Evolutionary conservation across 1,140 invertebrate genomes (phyloP).

Genomic region (Anthonomus grandis): DNA sequence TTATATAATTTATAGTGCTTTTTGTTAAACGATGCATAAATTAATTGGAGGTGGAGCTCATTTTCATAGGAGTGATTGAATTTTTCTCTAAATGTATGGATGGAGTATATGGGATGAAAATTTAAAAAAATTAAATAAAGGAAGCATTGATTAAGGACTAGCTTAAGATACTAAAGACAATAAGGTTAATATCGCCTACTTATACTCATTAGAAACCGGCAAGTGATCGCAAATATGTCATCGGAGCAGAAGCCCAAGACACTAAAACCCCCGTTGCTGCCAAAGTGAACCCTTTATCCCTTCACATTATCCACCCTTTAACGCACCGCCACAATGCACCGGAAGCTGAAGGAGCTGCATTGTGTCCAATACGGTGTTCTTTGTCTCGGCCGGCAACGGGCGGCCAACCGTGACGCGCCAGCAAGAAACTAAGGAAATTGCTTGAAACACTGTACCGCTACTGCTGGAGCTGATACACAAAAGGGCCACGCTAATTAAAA

Average conservation of each 20-base stretch:
- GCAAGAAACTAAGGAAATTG: constrained; percentile 45
- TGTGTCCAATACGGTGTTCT: constrained; percentile 44
- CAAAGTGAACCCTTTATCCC: constrained; percentile 36
- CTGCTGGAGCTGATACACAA: constrained; percentile 47
- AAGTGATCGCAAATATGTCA: too few species aligned
- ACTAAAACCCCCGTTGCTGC: constrained; percentile 5
- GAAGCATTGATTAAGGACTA: too few species aligned
- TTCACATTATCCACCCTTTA: constrained; percentile 49
- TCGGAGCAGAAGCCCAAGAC: constrained; percentile 4
- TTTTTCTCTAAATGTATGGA: too few species aligned
- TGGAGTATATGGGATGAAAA: too few species aligned
- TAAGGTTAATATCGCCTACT: too few species aligned
- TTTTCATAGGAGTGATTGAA: too few species aligned
- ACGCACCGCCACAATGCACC: constrained; percentile 49
- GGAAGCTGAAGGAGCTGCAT: constrained; percentile 48
- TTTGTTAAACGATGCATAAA: too few species aligned
- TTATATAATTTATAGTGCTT: too few species aligned
- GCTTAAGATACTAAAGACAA: too few species aligned
- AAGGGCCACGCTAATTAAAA: constrained; percentile 47
- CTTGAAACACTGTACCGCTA: constrained; percentile 45
- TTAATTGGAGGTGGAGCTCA: too few species aligned
- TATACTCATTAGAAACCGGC: too few species aligned
- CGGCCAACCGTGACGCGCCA: constrained; percentile 46
- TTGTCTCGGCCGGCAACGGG: constrained; percentile 45
- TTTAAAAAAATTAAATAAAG: too few species aligned